Evolutionary conservation across 2,888 invertebrate genomes (phyloP).

Genomic region (Drepanosiphum platanoidis): DNA sequence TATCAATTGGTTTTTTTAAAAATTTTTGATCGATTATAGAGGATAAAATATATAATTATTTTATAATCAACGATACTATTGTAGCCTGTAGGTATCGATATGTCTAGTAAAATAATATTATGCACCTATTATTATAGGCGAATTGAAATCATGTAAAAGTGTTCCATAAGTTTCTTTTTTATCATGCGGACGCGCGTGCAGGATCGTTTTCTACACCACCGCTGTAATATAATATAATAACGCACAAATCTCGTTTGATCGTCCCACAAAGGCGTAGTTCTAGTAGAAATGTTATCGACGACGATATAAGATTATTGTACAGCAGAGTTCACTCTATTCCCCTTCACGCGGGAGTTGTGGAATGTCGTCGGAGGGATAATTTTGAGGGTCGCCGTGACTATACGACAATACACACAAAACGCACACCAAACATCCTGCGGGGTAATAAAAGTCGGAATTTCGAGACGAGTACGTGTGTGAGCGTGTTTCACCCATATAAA

Average conservation of each 20-base stretch:
- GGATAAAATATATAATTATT: too few species aligned
- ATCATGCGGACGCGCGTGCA: too few species aligned
- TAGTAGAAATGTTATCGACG: not conserved
- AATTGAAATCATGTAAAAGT: too few species aligned
- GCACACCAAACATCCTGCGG: constrained; percentile 25
- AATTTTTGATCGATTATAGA: too few species aligned
- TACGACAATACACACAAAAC: constrained; percentile 9
- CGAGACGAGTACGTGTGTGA: not conserved
- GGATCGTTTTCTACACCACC: not conserved
- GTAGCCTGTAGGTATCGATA: too few species aligned
- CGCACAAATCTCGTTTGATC: not conserved
- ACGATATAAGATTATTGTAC: not conserved
- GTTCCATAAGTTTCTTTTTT: too few species aligned
- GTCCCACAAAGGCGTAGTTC: not conserved
- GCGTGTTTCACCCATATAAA: not conserved
- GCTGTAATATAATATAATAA: not conserved
- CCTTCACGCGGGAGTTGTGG: not conserved
- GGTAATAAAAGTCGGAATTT: constrained; percentile 51
- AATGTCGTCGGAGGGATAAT: constrained; percentile 36
- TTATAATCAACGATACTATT: too few species aligned
- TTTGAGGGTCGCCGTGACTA: constrained; percentile 8
- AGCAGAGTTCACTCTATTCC: not conserved
- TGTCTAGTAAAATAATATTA: too few species aligned
- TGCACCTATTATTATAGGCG: too few species aligned
- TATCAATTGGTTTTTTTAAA: too few species aligned